Conservation (phyloP, 2,888 invertebrate genomes). For the Hyalella azteca region DNA sequence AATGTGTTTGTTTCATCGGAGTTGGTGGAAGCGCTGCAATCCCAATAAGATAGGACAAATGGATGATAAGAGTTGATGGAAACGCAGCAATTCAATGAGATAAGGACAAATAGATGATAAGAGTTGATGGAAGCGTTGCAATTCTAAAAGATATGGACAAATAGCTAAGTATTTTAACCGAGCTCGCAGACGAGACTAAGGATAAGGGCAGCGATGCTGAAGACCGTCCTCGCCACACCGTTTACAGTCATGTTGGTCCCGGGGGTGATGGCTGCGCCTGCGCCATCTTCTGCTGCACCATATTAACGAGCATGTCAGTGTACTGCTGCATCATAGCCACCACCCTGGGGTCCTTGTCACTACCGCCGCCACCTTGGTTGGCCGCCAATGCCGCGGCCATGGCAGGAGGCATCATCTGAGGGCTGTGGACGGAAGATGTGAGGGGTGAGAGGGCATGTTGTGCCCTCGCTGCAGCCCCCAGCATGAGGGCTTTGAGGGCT, state of each 20-base stretch:
- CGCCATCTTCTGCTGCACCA: slow-evolving; percentile 70
- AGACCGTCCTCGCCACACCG: slow-evolving; percentile 17
- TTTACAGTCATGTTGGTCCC: slow-evolving; percentile 36
- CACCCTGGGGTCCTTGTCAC: slow-evolving; percentile 61
- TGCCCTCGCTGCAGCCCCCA: slow-evolving; percentile 55
- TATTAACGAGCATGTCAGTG: slow-evolving; percentile 69
- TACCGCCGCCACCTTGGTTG: neutral
- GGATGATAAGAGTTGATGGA: too few species aligned
- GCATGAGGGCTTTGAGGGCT: slow-evolving; percentile 53
- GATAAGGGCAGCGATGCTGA: too few species aligned
- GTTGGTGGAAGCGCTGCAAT: too few species aligned
- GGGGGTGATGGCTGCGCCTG: slow-evolving; percentile 62
- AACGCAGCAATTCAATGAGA: too few species aligned
- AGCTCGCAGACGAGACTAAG: too few species aligned
- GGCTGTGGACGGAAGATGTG: slow-evolving; percentile 49
- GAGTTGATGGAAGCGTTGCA: too few species aligned
- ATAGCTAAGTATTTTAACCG: too few species aligned
- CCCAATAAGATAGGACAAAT: too few species aligned
- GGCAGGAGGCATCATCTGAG: slow-evolving; percentile 26
- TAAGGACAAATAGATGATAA: too few species aligned
- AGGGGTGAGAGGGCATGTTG: slow-evolving; percentile 56
- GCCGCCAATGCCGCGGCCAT: neutral
- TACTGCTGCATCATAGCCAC: slow-evolving; percentile 71
- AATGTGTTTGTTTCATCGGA: too few species aligned
- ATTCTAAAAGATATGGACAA: too few species aligned